Base-by-base conservation (phyloP, 2,797 vertebrate genomes). In the Pseudochromis fuscus region DNA sequence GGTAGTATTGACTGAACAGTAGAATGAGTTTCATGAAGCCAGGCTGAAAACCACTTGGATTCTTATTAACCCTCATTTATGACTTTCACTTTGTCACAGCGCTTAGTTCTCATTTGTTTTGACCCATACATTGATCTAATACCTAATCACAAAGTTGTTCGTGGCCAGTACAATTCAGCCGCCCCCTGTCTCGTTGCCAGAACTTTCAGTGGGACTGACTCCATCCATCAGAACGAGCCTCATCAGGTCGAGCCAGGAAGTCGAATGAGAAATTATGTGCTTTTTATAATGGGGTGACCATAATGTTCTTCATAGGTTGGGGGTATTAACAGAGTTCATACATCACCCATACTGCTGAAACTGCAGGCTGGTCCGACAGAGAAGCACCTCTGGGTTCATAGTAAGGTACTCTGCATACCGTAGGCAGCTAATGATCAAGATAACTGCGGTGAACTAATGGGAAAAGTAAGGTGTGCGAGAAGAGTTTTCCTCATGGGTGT, bases 331-430 rank as follows among this genome's bases (percentile, higher is more conserved):
- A 4, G 52, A 66, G 67, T 82, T 45, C 69, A 84, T 91, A 50
- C 44, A 88, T 92, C 83, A 89, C 38, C 49, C 24, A n/a, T n/a
- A 33, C 58, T 68, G 71, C 73, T 58, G 67, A 66, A 56, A 59
- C 45, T 3, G 28, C 33, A 19, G 44, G 70, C 13, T 50, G 7
- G 21, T 40, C 53, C 77, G 72, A 63, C 62, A 70, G 21, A 35
- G 66, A 61, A 65, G 56, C 72, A 52, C 65, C 49, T 55, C 57
- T 13, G 63, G 19, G 75, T 55, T 4, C 3, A 61, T 19, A 3
- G n/a, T n/a, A 59, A 48, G 48, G 27, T 15, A 8, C 57, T 55
- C 23, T 71, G 75, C 65, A 80, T 67, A 75, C 61, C 11, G 38
- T 57, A 57, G 60, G 38, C 35, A 33, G 65, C 62, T 84, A 83